Evolutionary conservation across 2,113 vertebrate species (phyloP), one percentile per base, ranked within the genome.

Genomic region (Paracyprichromis sp.): DNA sequence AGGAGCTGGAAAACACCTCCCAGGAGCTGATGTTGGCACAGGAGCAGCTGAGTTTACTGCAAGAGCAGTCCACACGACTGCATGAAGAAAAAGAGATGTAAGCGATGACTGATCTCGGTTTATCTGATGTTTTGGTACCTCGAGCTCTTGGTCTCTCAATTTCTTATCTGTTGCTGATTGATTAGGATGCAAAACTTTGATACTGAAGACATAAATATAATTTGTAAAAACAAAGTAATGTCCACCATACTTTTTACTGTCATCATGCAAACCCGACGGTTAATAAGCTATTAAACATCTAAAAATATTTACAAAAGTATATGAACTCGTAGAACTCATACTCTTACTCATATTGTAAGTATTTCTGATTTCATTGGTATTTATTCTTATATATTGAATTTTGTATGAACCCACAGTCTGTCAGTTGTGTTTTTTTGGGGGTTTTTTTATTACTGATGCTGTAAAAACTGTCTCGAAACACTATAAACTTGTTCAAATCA

Each of bases 21-120:
- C 95, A 92, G 1, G 97, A 98, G 76, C 95, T 99, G 36, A 84
- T 71, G 6, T 80, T 95, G 1, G 96, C 98, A 1, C 98, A 98
- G 88, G 96, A 97, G 26, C 97, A 98, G 94, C 95, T 99, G 86
- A 83, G 94, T 38, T 80, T 96, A 31, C 97, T 99, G n/a, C 97
- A 98, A 85, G 94, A 97, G 9, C 97, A 98, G 92, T 95, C 97
- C 1, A 89, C 94, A 43, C 94, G 83, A 2, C 96, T 98, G 7
- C 96, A 98, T 0, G 96, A 98, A 86, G 97, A 99, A 83, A 97
- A 97, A 90, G 98, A 99, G 96, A 96, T 97, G 98, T 99, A 94
- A 97, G 97, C 95, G 2, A 6, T 12, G 29, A 11, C 40, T 21
- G 3, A 9, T 16, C 34, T 21, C 31, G 4, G 19, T 24, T 2